Evolutionary conservation across 2,888 invertebrate genomes (phyloP).

Genomic region (Ethmia dodecea): DNA sequence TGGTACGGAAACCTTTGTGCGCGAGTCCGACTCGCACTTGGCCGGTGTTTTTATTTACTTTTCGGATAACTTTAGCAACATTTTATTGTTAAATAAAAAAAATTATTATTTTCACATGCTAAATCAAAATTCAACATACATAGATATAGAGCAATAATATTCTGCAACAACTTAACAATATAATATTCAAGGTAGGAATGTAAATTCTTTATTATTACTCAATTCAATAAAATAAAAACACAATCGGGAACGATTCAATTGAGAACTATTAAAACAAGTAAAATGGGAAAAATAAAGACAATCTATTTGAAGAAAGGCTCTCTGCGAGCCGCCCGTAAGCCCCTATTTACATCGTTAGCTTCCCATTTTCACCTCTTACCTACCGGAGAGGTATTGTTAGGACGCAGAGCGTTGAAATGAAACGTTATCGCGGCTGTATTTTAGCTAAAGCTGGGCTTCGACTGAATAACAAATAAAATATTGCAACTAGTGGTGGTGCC

Average conservation of each 20-base stretch:
- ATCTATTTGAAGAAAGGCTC: slow-evolving; percentile 8
- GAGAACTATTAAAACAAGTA: slow-evolving; percentile 6
- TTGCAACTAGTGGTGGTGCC: too few relatives aligned
- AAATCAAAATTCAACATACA: too few relatives aligned
- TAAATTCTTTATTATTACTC: background rate
- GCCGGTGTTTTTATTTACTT: too few relatives aligned
- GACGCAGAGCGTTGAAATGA: slow-evolving; percentile 5
- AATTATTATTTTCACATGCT: too few relatives aligned
- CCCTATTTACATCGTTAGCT: slow-evolving; percentile 40
- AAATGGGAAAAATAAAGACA: slow-evolving; percentile 5
- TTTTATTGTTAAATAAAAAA: too few relatives aligned
- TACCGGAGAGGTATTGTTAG: slow-evolving; percentile 28
- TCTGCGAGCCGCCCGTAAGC: slow-evolving; percentile 20
- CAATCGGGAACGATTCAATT: slow-evolving; percentile 3
- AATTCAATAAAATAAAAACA: slow-evolving; percentile 2
- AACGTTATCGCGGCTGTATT: slow-evolving; percentile 18
- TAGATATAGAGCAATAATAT: too few relatives aligned
- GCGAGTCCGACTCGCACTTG: too few relatives aligned
- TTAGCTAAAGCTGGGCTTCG: slow-evolving; percentile 19
- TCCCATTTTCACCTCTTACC: slow-evolving; percentile 39
- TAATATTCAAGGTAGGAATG: too few relatives aligned
- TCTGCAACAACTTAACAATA: too few relatives aligned
- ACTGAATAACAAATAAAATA: slow-evolving; percentile 22
- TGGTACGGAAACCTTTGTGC: too few relatives aligned
- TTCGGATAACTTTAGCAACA: too few relatives aligned